A percentile compares a stretch with the other conserved stretches of the same genome.
These are phyloP conservation scores for Tetragonula clypearis DNA, from an alignment of 1,140 invertebrate genomes.

Conservation along the genomic window DNA sequence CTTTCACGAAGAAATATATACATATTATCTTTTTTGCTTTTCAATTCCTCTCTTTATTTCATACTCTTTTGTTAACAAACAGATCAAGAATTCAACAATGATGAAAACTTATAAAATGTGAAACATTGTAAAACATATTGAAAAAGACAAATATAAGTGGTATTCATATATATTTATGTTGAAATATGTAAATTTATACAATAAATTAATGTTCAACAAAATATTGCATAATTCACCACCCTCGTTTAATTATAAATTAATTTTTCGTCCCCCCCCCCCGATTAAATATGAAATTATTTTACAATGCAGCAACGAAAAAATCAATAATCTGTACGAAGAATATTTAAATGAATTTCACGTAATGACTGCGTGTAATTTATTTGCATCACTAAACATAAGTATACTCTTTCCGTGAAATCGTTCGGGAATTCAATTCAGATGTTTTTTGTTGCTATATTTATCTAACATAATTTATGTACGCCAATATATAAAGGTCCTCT, in stretches of 20 bases:
- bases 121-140: constrained; percentile 36
- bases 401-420: neutral
- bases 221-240: neutral
- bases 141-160: constrained; percentile 17
- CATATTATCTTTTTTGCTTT: neutral
- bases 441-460: neutral
- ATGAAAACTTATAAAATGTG: neutral
- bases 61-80: neutral
- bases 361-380: neutral
- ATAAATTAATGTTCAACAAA: constrained; percentile 56
- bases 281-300: neutral
- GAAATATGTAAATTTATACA: constrained; percentile 56
- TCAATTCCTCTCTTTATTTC: neutral
- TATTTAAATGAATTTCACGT: neutral
- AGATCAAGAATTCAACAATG: neutral
- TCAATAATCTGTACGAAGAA: neutral
- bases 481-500: neutral
- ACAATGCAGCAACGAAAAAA: no score
- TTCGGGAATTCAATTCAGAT: neutral
- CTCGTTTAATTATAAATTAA: neutral
- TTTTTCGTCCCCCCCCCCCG: neutral
- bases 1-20: neutral
- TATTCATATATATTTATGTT: constrained; percentile 51
- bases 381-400: neutral
- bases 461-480: neutral